These are phyloP conservation scores for Orchesella flavescens DNA, from an alignment of 2,888 invertebrate species.

Conservation along the genomic window DNA sequence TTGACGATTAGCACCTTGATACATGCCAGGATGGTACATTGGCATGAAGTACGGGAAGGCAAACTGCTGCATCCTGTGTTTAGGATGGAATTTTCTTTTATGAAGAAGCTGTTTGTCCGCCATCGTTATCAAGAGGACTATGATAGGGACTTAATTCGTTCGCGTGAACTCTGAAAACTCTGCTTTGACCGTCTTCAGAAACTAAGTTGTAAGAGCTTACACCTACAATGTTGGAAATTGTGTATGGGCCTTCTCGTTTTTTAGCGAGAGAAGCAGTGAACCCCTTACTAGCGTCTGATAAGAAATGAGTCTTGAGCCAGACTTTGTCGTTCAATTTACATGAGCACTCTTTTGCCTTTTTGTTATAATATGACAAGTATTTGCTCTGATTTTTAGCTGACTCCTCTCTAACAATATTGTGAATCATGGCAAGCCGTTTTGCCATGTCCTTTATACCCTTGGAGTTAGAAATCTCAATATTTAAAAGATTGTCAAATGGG, in stretches of 20 bases:
- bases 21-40: neutral
- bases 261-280: slow-evolving; percentile 19
- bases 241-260: slow-evolving; percentile 56
- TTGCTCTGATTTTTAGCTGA: slow-evolving; percentile 18
- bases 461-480: neutral
- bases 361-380: slow-evolving; percentile 38
- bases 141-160: slow-evolving; percentile 36
- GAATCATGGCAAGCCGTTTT: slow-evolving; percentile 15
- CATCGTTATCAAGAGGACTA: neutral
- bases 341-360: neutral
- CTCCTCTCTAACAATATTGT: slow-evolving; percentile 26
- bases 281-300: slow-evolving; percentile 44
- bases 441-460: neutral
- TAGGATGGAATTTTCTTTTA: neutral
- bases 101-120: neutral
- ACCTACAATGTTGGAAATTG: neutral
- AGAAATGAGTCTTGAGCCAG: slow-evolving; percentile 34
- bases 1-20: too few relatives aligned
- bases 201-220: slow-evolving; percentile 22
- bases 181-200: neutral
- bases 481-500: slow-evolving; percentile 44
- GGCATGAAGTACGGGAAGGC: neutral
- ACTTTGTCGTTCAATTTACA: slow-evolving; percentile 51
- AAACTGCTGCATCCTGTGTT: neutral
- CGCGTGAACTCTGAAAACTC: slow-evolving; percentile 35